These are phyloP conservation scores for Ammodytes marinus DNA, from an alignment of 2,113 vertebrate genomes.

Conservation along the genomic window DNA sequence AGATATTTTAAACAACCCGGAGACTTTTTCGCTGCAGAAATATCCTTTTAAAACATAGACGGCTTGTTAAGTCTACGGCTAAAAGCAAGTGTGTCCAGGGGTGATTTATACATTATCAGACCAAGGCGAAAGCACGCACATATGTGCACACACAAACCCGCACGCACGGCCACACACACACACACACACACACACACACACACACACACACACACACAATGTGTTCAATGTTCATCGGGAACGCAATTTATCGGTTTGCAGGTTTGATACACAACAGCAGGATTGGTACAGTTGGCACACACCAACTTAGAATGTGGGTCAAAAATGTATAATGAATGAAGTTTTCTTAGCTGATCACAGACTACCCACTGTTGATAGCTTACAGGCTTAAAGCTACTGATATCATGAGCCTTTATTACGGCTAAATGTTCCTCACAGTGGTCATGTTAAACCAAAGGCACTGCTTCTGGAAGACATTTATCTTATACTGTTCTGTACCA, in stretches of 20 bases:
- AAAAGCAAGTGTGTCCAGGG: conserved; percentile 11
- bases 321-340: conserved; percentile 37
- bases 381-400: neutral
- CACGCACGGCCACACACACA: too few relatives aligned
- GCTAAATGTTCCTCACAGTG: neutral
- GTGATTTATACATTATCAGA: conserved; percentile 35
- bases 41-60: conserved; percentile 18
- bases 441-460: conserved; percentile 1
- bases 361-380: conserved; percentile 20
- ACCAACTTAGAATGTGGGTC: conserved; percentile 30
- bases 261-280: conserved; percentile 35
- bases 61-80: conserved; percentile 17
- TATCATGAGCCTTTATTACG: neutral
- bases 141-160: neutral
- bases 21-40: conserved; percentile 31
- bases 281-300: conserved; percentile 41
- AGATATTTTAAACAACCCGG: conserved; percentile 53
- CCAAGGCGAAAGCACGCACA: neutral
- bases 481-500: neutral
- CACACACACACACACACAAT: conserved; percentile 12
- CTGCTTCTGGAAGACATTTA: neutral
- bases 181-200: too few relatives aligned
- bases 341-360: conserved; percentile 44
- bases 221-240: conserved; percentile 26
- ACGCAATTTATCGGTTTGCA: conserved; percentile 40